Evolutionary conservation across 2,888 invertebrate species (phyloP).

Genomic region (Phymatocera aterrima): DNA sequence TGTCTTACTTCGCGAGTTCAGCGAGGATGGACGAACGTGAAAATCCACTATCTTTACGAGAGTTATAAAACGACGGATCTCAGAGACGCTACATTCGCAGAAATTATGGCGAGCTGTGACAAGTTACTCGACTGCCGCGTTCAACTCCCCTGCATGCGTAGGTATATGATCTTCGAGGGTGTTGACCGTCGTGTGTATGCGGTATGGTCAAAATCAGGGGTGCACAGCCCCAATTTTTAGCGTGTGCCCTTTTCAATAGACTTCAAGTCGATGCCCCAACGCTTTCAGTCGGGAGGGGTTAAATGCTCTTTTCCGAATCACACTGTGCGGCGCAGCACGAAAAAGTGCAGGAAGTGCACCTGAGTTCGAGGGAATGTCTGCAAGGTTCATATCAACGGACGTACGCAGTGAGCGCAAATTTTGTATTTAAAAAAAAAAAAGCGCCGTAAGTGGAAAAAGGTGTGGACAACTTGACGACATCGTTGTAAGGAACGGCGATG

Average conservation of each 20-base stretch:
- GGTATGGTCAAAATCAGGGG: slow-evolving; percentile 65
- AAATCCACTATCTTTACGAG: background rate
- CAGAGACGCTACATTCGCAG: background rate
- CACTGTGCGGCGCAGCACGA: background rate
- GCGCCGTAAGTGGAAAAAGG: background rate
- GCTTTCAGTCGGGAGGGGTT: slow-evolving; percentile 63
- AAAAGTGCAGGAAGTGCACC: slow-evolving; percentile 18
- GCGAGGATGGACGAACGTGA: slow-evolving; percentile 15
- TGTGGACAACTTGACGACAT: background rate
- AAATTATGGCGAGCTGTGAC: background rate
- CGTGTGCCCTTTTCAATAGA: slow-evolving; percentile 73
- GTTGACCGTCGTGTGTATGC: slow-evolving; percentile 61
- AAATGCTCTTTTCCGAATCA: slow-evolving; percentile 67
- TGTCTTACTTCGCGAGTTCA: slow-evolving; percentile 54
- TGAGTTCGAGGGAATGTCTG: background rate
- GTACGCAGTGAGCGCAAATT: background rate
- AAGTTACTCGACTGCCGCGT: background rate
- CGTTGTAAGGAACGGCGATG: background rate
- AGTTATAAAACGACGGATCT: background rate
- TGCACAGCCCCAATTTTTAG: slow-evolving; percentile 60
- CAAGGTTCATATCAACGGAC: background rate
- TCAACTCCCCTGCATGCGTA: slow-evolving; percentile 41
- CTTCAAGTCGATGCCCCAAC: slow-evolving; percentile 56
- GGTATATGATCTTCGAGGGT: slow-evolving; percentile 62
- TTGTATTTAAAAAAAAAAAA: background rate